Percentiles rank a stretch among this genome's conserved stretches.
These are phyloP conservation scores for Syngnathus scovelli DNA, from an alignment of 2,113 vertebrate species.

Conservation along the genomic window DNA sequence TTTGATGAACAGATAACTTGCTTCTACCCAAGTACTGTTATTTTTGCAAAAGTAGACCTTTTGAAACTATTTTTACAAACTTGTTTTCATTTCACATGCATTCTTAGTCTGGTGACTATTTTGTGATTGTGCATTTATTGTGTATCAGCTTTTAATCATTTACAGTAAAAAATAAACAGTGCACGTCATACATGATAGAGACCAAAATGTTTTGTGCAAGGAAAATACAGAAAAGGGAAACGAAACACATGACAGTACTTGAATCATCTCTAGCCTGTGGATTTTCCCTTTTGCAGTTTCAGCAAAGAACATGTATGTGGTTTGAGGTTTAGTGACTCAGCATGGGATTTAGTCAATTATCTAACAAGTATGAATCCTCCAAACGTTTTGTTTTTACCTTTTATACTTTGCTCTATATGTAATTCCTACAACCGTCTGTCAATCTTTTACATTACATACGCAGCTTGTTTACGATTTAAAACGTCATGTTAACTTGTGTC, in stretches of 20 bases:
- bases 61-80: background rate
- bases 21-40: conserved; percentile 1
- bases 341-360: conserved; percentile 21
- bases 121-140: conserved; percentile 6
- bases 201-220: background rate
- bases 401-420: background rate
- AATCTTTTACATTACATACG: no score
- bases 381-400: background rate
- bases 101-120: background rate
- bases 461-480: no score
- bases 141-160: conserved; percentile 4
- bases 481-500: no score
- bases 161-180: background rate
- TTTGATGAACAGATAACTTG: conserved; percentile 13
- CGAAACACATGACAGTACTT: conserved; percentile 38
- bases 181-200: background rate
- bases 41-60: background rate
- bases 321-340: conserved; percentile 35
- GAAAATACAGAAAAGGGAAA: conserved; percentile 44
- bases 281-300: background rate
- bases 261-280: conserved; percentile 34
- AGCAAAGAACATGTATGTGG: background rate
- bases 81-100: background rate
- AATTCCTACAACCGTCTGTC: no score
- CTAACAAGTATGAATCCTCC: conserved; percentile 11